These are phyloP conservation scores for Sebastes fasciatus DNA, from an alignment of 2,113 vertebrate species.

Conservation along the genomic window DNA sequence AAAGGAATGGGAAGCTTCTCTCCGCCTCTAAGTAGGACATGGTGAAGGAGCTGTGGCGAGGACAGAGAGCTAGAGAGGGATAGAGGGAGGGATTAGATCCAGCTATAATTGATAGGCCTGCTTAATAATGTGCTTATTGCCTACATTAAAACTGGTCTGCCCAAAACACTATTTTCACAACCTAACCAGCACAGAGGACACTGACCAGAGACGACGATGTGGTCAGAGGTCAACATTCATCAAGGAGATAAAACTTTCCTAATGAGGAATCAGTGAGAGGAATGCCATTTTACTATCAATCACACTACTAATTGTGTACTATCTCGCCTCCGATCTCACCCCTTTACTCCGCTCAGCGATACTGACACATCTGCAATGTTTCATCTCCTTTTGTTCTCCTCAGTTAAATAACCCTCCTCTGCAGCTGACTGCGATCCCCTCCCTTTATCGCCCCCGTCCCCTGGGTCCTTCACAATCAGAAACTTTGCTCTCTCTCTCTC, in stretches of 20 bases:
- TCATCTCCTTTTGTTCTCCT: constrained; percentile 54
- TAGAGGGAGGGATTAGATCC: constrained; percentile 28
- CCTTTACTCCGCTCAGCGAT: not conserved
- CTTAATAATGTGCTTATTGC: constrained; percentile 28
- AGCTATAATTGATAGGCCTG: constrained; percentile 32
- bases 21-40: constrained; percentile 47
- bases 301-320: constrained; percentile 19
- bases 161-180: constrained; percentile 30
- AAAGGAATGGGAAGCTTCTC: not conserved
- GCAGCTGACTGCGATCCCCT: constrained; percentile 22
- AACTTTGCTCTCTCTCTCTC: constrained; percentile 23
- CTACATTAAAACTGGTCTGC: not conserved
- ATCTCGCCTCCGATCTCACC: constrained; percentile 23
- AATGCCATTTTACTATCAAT: constrained; percentile 48
- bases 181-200: constrained; percentile 35
- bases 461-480: constrained; percentile 36
- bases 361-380: constrained; percentile 22
- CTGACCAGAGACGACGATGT: constrained; percentile 56
- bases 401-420: constrained; percentile 27
- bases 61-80: constrained; percentile 22
- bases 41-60: constrained; percentile 20
- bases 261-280: constrained; percentile 26
- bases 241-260: constrained; percentile 65
- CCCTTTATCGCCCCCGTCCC: constrained; percentile 32
- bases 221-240: constrained; percentile 74